Base-by-base conservation (phyloP, 2,888 invertebrate genomes). In the Macropis europaea region DNA sequence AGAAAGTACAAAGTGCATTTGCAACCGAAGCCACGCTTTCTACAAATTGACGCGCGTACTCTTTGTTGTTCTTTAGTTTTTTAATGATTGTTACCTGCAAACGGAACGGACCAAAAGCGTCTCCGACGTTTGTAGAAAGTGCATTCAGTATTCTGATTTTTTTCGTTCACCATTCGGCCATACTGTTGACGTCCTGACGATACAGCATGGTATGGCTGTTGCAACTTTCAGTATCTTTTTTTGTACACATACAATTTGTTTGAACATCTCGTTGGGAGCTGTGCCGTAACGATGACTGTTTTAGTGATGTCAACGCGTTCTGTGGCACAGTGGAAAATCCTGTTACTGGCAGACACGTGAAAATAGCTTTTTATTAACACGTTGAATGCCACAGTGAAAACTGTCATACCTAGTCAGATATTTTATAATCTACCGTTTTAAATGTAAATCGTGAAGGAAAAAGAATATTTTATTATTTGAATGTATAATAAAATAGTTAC, bases 141-240 rank as follows among this genome's bases (percentile, higher is more conserved):
- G 56, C 9, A 45, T 30, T 13, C 11, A 32, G n/a, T n/a, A n/a
- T n/a, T n/a, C n/a, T 34, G 43, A 7, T 57, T 52, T 42, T 47
- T 52, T 43, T 48, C 42, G 48, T 61, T 74, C 36, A 48, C 17
- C 4, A 62, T 47, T 66, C 22, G 63, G 36, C 63, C 72, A 75
- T 73, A 57, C 61, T 73, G 53, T 73, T 71, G 67, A 77, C 60
- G 64, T 63, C 50, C 67, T 80, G 73, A 64, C 54, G 68, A 67
- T 68, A 36, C 61, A 73, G 74, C 77, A 73, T 82, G 75, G 69
- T 68, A 63, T 57, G 73, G 60, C 48, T 64, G 53, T 81, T 78
- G 53, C 66, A 59, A 62, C 75, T 45, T 36, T 45, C 4, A 53
- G 64, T 53, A 50, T 5, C 36, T 13, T 22, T 17, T 34, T 34